phyloP scores from a whole-genome alignment of 2,113 vertebrate genomes.

The Oenanthe melanoleuca region DNA sequence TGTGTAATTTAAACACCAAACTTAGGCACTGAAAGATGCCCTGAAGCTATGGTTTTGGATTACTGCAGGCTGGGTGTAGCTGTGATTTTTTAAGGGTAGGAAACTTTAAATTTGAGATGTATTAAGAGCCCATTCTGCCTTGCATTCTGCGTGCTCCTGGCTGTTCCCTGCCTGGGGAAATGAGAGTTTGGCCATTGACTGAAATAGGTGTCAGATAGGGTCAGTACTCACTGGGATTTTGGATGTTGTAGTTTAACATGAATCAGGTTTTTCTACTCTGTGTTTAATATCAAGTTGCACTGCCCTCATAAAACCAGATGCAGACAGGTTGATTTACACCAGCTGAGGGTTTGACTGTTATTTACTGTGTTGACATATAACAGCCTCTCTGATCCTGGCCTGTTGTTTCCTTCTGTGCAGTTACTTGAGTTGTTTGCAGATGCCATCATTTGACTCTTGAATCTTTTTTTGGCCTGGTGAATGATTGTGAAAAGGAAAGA shows the following conservation, averaged over 20 bases:
- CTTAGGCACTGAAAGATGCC: neutral
- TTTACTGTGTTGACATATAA: neutral
- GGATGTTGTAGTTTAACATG: neutral
- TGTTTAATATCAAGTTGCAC: neutral
- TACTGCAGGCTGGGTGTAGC: neutral
- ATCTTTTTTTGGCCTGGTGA: neutral
- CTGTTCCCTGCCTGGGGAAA: neutral
- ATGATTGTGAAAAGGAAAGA: neutral
- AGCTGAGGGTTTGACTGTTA: neutral
- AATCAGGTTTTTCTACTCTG: neutral
- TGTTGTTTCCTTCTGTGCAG: constrained; percentile 10
- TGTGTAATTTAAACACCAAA: neutral
- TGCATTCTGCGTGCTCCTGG: neutral
- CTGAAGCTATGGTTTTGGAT: neutral
- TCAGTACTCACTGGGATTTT: neutral
- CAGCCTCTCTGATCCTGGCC: neutral
- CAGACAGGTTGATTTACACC: neutral
- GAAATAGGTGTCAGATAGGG: neutral
- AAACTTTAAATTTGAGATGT: neutral
- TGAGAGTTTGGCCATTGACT: neutral
- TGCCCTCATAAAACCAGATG: neutral
- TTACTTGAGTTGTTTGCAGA: neutral
- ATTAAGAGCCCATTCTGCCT: neutral
- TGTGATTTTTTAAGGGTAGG: neutral
- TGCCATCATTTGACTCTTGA: neutral